Evolutionary conservation across 1,140 invertebrate species (phyloP).

Genomic region (Trypoxylus dichotomus): DNA sequence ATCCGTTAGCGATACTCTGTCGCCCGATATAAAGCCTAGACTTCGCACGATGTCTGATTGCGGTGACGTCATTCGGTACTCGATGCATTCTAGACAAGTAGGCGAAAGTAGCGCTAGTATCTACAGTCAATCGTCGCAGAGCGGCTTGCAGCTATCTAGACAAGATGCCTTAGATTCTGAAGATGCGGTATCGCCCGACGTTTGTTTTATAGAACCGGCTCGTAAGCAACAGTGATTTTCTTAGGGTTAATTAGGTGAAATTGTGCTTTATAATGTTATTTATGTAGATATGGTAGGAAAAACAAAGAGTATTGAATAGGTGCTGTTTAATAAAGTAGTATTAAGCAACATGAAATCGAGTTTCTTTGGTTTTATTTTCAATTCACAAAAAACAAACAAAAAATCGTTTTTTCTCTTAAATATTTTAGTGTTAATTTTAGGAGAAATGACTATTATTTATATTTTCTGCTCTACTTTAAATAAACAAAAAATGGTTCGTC

Average conservation of each 20-base stretch:
- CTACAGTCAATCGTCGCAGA: conserved; percentile 41
- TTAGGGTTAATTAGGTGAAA: not conserved
- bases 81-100: not conserved
- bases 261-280: not conserved
- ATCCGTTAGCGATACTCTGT: not conserved
- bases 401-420: not conserved
- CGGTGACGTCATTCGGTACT: conserved; percentile 36
- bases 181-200: not conserved
- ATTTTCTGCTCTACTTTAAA: no score
- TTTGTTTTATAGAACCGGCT: not conserved
- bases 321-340: not conserved
- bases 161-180: conserved; percentile 50
- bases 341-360: not conserved
- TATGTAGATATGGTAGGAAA: not conserved
- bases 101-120: conserved; percentile 32
- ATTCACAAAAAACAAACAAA: not conserved
- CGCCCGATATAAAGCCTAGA: conserved; percentile 18
- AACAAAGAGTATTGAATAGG: not conserved
- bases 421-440: no score
- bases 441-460: no score
- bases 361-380: not conserved
- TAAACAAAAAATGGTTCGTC: no score
- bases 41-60: conserved; percentile 43
- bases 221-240: not conserved
- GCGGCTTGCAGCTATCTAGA: conserved; percentile 45